Conservation (phyloP, 2,797 vertebrate species). For the Echiichthys vipera region DNA sequence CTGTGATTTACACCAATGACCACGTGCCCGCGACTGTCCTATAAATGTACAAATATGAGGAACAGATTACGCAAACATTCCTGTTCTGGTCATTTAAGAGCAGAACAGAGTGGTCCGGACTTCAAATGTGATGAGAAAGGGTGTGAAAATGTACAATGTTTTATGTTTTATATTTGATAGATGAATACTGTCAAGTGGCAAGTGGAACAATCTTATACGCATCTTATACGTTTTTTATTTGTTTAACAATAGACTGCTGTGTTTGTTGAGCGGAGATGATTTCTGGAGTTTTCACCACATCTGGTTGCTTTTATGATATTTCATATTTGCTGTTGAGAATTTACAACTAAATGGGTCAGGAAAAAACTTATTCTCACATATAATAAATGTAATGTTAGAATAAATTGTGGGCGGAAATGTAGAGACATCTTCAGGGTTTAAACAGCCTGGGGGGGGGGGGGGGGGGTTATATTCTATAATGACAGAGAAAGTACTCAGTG, state of each 20-base stretch:
- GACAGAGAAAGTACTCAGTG: not conserved
- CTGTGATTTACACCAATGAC: slow-evolving; percentile 60
- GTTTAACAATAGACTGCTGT: not conserved
- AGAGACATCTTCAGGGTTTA: not conserved
- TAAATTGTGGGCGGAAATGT: not conserved
- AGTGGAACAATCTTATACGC: not conserved
- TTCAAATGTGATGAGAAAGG: not conserved
- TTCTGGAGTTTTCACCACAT: not conserved
- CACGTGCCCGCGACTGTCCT: slow-evolving; percentile 10
- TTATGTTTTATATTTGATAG: not conserved
- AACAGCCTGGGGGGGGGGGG: not conserved
- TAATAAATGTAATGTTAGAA: not conserved
- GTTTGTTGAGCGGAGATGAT: not conserved
- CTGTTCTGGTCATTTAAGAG: slow-evolving; percentile 6
- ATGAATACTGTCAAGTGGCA: not conserved
- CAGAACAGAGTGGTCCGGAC: not conserved
- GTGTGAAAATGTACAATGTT: not conserved
- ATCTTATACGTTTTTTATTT: not conserved
- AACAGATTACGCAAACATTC: not conserved
- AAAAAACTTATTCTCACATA: not conserved
- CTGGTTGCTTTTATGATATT: not conserved
- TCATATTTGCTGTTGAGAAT: not conserved
- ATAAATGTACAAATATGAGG: slow-evolving; percentile 20
- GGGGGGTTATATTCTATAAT: not conserved
- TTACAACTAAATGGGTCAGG: not conserved